Percentiles rank a stretch among this genome's conserved stretches.
Evolutionary conservation across 1,140 invertebrate genomes (phyloP).

Genomic region (Drosophila ercepeae): DNA sequence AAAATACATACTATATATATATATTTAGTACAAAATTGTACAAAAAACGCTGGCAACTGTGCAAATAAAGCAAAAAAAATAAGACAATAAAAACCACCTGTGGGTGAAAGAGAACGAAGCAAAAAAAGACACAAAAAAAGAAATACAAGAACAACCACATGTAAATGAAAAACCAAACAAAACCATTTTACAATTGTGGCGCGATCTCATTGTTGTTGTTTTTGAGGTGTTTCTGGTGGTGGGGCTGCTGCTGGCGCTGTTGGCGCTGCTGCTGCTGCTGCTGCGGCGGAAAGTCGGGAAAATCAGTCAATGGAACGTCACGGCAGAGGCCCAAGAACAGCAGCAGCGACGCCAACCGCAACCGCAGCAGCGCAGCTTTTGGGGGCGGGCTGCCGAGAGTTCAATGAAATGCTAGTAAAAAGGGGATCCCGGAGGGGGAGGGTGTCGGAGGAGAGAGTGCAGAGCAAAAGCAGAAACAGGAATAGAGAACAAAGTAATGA

Average conservation of each 20-base stretch:
- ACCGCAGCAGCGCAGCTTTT: constrained; percentile 13
- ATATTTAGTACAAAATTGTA: constrained; percentile 12
- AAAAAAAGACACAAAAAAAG: constrained; percentile 7
- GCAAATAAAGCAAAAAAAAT: constrained; percentile 54
- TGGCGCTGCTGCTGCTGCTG: constrained; percentile 29
- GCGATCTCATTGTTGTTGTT: constrained; percentile 35
- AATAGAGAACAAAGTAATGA: not conserved
- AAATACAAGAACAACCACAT: constrained; percentile 47
- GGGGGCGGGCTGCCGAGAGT: constrained; percentile 22
- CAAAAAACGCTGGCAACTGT: constrained; percentile 53
- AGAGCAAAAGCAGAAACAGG: not conserved
- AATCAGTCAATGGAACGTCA: constrained; percentile 79
- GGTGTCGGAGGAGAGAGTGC: not conserved
- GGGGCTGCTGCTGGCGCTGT: constrained; percentile 25
- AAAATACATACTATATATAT: constrained; percentile 7
- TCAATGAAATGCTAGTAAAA: constrained; percentile 23
- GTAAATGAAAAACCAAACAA: constrained; percentile 76
- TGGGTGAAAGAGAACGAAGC: constrained; percentile 10
- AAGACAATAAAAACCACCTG: constrained; percentile 38
- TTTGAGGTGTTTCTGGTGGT: constrained; percentile 2
- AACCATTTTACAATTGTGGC: constrained; percentile 66
- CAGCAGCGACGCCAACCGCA: constrained; percentile 4
- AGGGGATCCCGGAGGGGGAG: not conserved
- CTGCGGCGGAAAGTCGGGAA: constrained; percentile 55
- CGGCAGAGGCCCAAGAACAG: constrained; percentile 54